A percentile compares a stretch with the other conserved stretches of the same genome.
phyloP scores from a whole-genome alignment of 2,888 invertebrate species.

The Gastrophysa polygoni region DNA sequence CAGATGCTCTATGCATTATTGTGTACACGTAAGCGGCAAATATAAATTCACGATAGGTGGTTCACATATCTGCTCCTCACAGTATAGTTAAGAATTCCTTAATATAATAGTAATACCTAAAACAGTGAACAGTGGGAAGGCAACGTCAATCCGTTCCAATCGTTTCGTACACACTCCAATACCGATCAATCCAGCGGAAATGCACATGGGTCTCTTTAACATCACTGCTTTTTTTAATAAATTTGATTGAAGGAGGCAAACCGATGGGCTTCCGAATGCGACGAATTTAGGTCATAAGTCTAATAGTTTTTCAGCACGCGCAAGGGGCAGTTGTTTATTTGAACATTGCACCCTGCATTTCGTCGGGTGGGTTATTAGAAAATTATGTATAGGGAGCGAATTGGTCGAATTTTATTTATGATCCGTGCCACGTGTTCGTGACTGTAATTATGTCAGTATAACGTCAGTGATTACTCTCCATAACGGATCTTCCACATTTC shows the following conservation, averaged over 20 bases:
- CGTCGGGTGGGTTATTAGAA: slow-evolving; percentile 1
- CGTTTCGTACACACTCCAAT: slow-evolving; percentile 28
- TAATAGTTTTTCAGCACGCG: neutral
- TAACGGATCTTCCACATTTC: too few relatives aligned
- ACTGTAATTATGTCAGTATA: neutral
- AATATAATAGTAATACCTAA: too few relatives aligned
- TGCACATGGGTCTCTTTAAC: slow-evolving; percentile 28
- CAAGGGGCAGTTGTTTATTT: neutral
- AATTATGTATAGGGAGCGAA: neutral
- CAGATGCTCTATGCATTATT: too few relatives aligned
- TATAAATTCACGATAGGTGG: too few relatives aligned
- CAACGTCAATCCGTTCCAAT: too few relatives aligned
- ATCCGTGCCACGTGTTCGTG: neutral
- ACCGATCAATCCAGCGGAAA: slow-evolving; percentile 16
- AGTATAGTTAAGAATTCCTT: too few relatives aligned
- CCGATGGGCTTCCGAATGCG: neutral
- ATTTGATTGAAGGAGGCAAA: slow-evolving; percentile 17
- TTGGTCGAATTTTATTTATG: neutral
- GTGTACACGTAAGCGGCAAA: too few relatives aligned
- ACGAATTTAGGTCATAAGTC: neutral
- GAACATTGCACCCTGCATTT: neutral
- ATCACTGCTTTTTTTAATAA: slow-evolving; percentile 25
- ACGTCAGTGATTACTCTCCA: too few relatives aligned
- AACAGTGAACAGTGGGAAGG: too few relatives aligned
- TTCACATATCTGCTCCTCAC: too few relatives aligned